phyloP scores from a whole-genome alignment of 1,140 invertebrate genomes.

The Neodiprion fabricii region DNA sequence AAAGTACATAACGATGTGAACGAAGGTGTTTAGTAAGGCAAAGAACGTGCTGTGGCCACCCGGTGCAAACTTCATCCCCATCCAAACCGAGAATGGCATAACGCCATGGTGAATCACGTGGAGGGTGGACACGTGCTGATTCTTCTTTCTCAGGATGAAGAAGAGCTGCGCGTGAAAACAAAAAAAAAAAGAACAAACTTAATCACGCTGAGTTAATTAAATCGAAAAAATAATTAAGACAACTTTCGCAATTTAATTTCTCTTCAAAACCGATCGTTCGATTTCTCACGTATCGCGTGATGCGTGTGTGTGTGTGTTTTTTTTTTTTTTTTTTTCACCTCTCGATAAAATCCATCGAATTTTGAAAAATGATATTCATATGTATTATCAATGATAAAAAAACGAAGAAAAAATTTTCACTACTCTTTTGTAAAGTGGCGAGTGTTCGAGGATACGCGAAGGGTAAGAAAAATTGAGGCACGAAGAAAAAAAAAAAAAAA shows the following conservation, averaged over 20 bases:
- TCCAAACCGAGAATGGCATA: slow-evolving; percentile 96
- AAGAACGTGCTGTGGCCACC: slow-evolving; percentile 94
- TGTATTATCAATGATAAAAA: no score
- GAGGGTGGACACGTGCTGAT: slow-evolving; percentile 88
- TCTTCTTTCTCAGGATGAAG: slow-evolving; percentile 91
- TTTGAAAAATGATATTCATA: no score
- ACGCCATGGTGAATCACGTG: slow-evolving; percentile 96
- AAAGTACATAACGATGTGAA: slow-evolving; percentile 94
- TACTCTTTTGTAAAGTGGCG: no score
- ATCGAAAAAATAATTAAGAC: neutral
- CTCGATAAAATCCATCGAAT: no score
- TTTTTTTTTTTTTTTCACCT: no score
- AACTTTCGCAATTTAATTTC: no score
- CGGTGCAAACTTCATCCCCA: slow-evolving; percentile 95
- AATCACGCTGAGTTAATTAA: neutral
- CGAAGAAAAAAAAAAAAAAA: no score
- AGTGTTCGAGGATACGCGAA: no score
- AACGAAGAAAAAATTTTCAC: no score
- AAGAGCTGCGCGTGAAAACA: slow-evolving; percentile 70
- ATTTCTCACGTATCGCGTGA: slow-evolving; percentile 10
- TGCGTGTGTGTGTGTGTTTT: no score
- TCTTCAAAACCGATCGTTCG: slow-evolving; percentile 8
- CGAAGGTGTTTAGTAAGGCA: slow-evolving; percentile 88
- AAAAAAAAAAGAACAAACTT: slow-evolving; percentile 14
- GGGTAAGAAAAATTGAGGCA: no score